Evolutionary conservation across 2,888 invertebrate species (phyloP), one percentile per base, ranked within the genome.

Genomic region (Caenorhabditis sp.): DNA sequence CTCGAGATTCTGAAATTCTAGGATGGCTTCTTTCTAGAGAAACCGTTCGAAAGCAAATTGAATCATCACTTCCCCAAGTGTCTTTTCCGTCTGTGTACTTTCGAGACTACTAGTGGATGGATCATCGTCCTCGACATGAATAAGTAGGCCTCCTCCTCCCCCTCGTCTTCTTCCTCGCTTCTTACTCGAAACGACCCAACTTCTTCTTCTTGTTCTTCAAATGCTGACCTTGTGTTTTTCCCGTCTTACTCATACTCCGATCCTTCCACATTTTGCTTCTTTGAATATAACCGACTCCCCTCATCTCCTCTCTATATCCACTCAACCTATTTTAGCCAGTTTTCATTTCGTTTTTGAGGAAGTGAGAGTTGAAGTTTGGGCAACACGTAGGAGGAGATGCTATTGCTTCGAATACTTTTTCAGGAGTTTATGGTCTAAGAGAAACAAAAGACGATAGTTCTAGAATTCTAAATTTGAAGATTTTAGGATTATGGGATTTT

Each of bases 101-200:
- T 69, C 68, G 68, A 68, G 75, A 75, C 41, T 63, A 54, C 35
- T 31, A 44, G 38, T 10, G 38, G 12, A 38, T 38, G 38, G 64
- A 75, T 75, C 75, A 59, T 76, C 76, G 68, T 76, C 76, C 68
- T 76, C 76, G 76, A 76, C 69, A 68, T 59, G 59, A 76, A 76
- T 68, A 69, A 76, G 76, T 76, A 59, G 76, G 49, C 68, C 59
- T 35, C 35, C 73, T 26, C 26, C 54, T 22, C 16, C 22, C 24
- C 56, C 38, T 73, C 66, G 5, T 54, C 38, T 56, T 56, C 56
- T 38, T 44, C 41, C 22, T 69, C 69, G 66, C 66, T 66, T 64
- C 74, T 63, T 64, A 63, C 73, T 63, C 73, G 44, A 38, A 70
- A 44, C 70, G 59, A 47, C 56, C 63, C 74, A 63, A 63, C 63